Base-by-base conservation (phyloP, 2,888 invertebrate genomes). In the Deilephila porcellus region DNA sequence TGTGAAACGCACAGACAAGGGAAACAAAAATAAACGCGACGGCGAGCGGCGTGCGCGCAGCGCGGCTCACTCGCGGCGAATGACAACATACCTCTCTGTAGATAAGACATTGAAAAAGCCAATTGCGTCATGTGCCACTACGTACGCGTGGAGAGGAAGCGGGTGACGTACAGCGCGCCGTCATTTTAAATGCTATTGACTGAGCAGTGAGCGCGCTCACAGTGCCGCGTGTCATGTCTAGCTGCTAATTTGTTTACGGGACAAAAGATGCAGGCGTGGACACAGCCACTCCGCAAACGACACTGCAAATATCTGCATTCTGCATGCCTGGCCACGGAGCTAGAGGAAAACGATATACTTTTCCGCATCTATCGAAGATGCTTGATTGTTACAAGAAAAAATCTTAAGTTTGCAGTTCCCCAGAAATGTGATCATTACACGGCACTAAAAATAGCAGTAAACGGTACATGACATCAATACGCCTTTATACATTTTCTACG, bases 31-130 rank as follows among this genome's bases (percentile, higher is more conserved):
- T 90, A 90, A 86, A 88, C 81, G 80, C 81, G 82, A 78, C 81
- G 80, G 83, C 80, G 86, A 85, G 85, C 85, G 83, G 87, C 88
- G 93, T 91, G 92, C 87, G 93, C 93, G 92, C 93, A 92, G 85
- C 91, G 86, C 91, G 85, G 82, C 90, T 90, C 82, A 84, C 91
- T 88, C 93, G 90, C 91, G 89, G 81, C 90, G 93, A 94, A 90
- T 93, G 94, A 93, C 93, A 93, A 92, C 93, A 92, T 89, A 91
- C 91, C 90, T 91, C 91, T 86, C 88, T 87, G 91, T 90, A 93
- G 93, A 93, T 94, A 94, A 94, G 94, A 93, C 94, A 93, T 94
- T 94, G 94, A 94, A 94, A 94, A 93, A 93, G 92, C 92, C 93
- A 93, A 93, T 93, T 94, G 94, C 94, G 94, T 94, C 94, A 93